Percentiles rank a stretch among this genome's conserved stretches.
These are phyloP conservation scores for Xerus rutilus DNA, from an alignment of 2,797 vertebrate species.

Conservation along the genomic window DNA sequence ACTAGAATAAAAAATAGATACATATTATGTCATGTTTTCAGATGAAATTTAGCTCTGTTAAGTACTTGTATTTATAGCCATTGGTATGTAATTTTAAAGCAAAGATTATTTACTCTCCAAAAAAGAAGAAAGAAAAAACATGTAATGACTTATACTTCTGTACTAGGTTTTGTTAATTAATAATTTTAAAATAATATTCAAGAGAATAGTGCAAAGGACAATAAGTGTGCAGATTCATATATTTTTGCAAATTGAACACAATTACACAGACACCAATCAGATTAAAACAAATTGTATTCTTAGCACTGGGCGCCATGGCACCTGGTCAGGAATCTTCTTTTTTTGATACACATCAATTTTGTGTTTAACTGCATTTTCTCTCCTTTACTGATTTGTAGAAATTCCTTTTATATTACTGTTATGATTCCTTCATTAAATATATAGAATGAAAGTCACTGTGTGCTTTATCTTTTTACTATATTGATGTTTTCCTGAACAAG, in stretches of 20 bases:
- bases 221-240: not conserved
- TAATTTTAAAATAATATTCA: not conserved
- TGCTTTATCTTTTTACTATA: not conserved
- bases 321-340: not conserved
- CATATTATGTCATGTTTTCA: not conserved
- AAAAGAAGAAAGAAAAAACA: not conserved
- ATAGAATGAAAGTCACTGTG: not conserved
- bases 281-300: not conserved
- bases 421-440: not conserved
- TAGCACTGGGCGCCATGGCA: not conserved
- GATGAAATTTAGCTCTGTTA: not conserved
- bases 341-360: not conserved
- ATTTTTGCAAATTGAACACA: slow-evolving; percentile 21
- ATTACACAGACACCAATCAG: not conserved
- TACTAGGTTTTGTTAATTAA: not conserved
- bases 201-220: not conserved
- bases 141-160: not conserved
- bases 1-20: not conserved
- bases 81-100: not conserved
- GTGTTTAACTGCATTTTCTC: not conserved
- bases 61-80: not conserved
- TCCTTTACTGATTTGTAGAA: not conserved
- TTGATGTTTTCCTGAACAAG: not conserved
- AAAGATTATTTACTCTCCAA: not conserved
- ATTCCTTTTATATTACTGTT: not conserved